Evolutionary conservation across 2,113 vertebrate genomes (phyloP).

Genomic region (Panthera leo): DNA sequence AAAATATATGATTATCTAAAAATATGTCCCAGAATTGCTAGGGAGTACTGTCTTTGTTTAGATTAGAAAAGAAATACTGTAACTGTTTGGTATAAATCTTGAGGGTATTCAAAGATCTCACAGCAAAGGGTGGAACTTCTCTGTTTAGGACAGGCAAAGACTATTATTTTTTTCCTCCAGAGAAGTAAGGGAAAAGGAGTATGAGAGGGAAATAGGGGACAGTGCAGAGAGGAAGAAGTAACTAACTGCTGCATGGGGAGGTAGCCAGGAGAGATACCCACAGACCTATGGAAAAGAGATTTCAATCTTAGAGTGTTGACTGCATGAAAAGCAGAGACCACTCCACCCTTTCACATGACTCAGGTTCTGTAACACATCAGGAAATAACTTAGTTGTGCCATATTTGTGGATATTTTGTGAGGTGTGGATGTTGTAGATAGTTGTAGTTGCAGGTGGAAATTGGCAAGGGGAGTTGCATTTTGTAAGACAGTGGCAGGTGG

Average conservation of each 20-base stretch:
- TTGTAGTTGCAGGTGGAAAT: neutral
- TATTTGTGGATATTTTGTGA: neutral
- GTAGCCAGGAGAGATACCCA: neutral
- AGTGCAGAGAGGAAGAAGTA: neutral
- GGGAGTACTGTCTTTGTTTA: neutral
- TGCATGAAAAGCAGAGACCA: neutral
- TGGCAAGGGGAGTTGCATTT: neutral
- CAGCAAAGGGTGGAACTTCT: neutral
- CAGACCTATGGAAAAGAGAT: neutral
- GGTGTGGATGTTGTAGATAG: neutral
- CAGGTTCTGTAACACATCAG: neutral
- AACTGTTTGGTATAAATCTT: neutral
- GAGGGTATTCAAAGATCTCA: neutral
- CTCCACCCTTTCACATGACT: neutral
- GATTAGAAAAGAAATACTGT: neutral
- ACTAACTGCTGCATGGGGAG: accelerated
- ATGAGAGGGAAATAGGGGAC: neutral
- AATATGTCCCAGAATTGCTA: neutral
- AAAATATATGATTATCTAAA: neutral
- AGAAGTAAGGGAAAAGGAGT: neutral
- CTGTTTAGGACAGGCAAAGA: neutral
- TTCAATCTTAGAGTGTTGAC: neutral
- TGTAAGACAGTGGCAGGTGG: neutral
- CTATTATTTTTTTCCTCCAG: neutral
- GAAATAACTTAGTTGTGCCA: neutral